A percentile compares a stretch with the other conserved stretches of the same genome.
phyloP scores from a whole-genome alignment of 2,113 vertebrate species.

The Halcyon malimbica region DNA sequence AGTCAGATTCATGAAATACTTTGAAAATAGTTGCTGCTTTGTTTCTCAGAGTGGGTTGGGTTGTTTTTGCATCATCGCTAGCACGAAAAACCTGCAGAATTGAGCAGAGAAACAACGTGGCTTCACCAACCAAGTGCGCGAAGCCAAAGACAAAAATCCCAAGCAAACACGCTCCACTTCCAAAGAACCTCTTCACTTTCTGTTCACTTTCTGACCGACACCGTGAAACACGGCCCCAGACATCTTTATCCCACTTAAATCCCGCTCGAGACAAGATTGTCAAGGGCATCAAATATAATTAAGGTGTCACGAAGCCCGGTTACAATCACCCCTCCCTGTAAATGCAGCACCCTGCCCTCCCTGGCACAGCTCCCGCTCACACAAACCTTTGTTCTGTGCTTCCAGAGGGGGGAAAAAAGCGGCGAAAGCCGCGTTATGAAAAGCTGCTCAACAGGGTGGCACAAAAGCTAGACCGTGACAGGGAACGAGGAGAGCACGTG shows the following conservation, averaged over 20 bases:
- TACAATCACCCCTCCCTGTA: background rate
- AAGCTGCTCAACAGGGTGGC: background rate
- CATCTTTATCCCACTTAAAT: background rate
- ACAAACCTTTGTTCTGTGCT: background rate
- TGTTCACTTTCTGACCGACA: background rate
- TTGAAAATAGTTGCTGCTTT: fast-evolving
- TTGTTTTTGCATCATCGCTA: background rate
- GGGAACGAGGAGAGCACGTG: fast-evolving
- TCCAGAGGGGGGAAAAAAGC: background rate
- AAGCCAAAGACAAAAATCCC: background rate
- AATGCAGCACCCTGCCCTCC: background rate
- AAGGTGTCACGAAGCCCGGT: background rate
- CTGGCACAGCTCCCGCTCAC: background rate
- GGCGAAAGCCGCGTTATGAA: background rate
- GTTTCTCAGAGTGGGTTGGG: background rate
- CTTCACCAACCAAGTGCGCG: background rate
- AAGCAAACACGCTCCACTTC: background rate
- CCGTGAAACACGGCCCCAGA: background rate
- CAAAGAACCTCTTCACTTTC: background rate
- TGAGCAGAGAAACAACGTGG: background rate
- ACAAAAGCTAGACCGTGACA: fast-evolving
- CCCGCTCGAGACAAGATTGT: background rate
- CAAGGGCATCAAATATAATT: background rate
- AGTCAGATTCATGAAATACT: background rate
- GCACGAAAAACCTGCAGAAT: background rate